These are phyloP conservation scores for Tachina lurida DNA, from an alignment of 2,888 invertebrate genomes.

Conservation along the genomic window DNA sequence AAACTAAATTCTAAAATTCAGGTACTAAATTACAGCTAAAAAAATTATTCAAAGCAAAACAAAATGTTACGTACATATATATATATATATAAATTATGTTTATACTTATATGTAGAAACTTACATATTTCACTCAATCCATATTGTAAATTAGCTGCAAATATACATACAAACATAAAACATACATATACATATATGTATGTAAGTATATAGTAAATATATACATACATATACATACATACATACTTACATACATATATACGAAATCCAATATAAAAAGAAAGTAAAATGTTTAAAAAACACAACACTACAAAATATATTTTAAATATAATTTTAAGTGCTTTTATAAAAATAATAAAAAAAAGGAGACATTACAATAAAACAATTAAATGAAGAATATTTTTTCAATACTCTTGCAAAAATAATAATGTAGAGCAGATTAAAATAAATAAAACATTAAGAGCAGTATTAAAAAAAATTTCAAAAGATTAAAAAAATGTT, in stretches of 20 bases:
- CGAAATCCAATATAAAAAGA: constrained; percentile 68
- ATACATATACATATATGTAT: too few species aligned
- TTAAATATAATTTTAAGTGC: constrained; percentile 71
- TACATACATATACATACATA: neutral
- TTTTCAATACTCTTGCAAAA: constrained; percentile 63
- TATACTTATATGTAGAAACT: constrained; percentile 8
- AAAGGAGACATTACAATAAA: constrained; percentile 32
- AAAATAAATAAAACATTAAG: constrained; percentile 24
- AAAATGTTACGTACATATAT: constrained; percentile 4
- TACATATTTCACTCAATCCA: constrained; percentile 1
- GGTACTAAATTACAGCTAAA: constrained; percentile 77
- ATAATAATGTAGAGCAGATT: constrained; percentile 48
- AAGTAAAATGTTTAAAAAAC: constrained; percentile 67
- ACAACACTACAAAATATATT: constrained; percentile 63
- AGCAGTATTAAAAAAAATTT: too few species aligned
- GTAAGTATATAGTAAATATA: too few species aligned
- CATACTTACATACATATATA: neutral
- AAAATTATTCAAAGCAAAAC: constrained; percentile 39
- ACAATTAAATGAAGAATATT: constrained; percentile 49
- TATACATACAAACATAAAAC: too few species aligned
- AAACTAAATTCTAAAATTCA: constrained; percentile 83
- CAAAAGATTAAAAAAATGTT: too few species aligned
- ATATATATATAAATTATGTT: neutral
- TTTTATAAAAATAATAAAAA: constrained; percentile 61
- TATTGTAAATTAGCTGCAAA: constrained; percentile 54